These are phyloP conservation scores for Lymantria monacha DNA, from an alignment of 2,888 invertebrate genomes.

Conservation along the genomic window DNA sequence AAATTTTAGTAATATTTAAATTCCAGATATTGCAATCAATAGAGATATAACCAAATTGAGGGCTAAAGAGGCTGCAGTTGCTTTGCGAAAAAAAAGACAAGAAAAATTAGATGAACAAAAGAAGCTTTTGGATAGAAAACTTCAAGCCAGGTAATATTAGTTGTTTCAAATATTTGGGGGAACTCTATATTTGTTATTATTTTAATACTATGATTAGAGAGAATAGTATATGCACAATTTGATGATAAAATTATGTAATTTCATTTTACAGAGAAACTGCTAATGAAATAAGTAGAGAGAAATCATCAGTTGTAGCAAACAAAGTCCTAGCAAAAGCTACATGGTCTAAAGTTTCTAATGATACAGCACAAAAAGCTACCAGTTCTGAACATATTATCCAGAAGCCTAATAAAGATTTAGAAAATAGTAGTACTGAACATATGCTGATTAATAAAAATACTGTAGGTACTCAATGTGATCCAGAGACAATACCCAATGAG, in stretches of 20 bases:
- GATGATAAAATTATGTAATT: not conserved
- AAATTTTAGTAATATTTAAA: not conserved
- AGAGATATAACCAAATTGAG: slow-evolving; percentile 60
- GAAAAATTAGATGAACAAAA: slow-evolving; percentile 66
- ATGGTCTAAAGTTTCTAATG: slow-evolving; percentile 29
- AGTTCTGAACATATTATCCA: slow-evolving; percentile 17
- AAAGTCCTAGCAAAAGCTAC: slow-evolving; percentile 42
- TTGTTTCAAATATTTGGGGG: not conserved
- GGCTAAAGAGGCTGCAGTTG: slow-evolving; percentile 63
- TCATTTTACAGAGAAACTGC: slow-evolving; percentile 57
- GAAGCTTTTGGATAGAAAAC: slow-evolving; percentile 63
- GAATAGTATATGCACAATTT: not conserved
- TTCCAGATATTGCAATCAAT: slow-evolving; percentile 42
- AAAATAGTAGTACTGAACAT: slow-evolving; percentile 18
- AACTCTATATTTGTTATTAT: too few relatives aligned
- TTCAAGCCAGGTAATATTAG: slow-evolving; percentile 60
- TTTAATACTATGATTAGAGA: not conserved
- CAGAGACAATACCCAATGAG: slow-evolving; percentile 50
- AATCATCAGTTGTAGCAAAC: slow-evolving; percentile 44
- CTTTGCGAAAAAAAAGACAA: slow-evolving; percentile 59
- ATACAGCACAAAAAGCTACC: slow-evolving; percentile 14
- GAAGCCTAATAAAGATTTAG: slow-evolving; percentile 22
- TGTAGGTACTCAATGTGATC: slow-evolving; percentile 70
- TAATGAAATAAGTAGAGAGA: slow-evolving; percentile 70
- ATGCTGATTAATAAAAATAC: slow-evolving; percentile 43